Percentiles rank a stretch among this genome's conserved stretches.
Evolutionary conservation across 2,113 vertebrate species (phyloP).

Genomic region (Chlorocebus sabaeus): DNA sequence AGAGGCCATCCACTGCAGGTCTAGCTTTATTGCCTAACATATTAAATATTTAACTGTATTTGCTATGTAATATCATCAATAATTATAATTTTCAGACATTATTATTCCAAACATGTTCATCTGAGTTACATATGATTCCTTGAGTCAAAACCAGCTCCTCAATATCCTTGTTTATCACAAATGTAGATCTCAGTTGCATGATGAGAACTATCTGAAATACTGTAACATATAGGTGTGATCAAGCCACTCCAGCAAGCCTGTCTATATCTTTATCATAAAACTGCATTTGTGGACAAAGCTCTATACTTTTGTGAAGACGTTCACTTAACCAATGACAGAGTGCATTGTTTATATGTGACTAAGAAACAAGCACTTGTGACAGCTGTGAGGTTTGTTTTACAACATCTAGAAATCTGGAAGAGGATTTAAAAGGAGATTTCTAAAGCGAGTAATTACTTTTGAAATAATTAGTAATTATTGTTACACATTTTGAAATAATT

Average conservation of each 20-base stretch:
- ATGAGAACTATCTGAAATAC: neutral
- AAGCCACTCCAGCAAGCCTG: neutral
- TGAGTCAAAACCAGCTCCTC: neutral
- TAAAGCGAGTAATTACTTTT: neutral
- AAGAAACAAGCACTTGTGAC: neutral
- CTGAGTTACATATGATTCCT: neutral
- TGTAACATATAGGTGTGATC: neutral
- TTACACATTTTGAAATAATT: too few relatives aligned
- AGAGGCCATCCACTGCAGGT: neutral
- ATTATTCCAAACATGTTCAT: neutral
- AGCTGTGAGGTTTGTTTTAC: neutral
- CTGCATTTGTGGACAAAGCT: neutral
- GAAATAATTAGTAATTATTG: too few relatives aligned
- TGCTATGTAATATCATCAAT: neutral
- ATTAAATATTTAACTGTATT: neutral
- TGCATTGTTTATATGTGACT: neutral
- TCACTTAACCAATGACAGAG: neutral
- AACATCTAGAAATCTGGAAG: neutral
- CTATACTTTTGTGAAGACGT: neutral
- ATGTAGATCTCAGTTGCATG: neutral
- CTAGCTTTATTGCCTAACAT: slow-evolving; percentile 10
- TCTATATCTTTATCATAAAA: neutral
- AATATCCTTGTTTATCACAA: neutral
- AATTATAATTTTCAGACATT: slow-evolving; percentile 6
- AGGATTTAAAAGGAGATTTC: neutral